These are phyloP conservation scores for Whitmania pigra DNA, from an alignment of 1,140 invertebrate species.

Conservation along the genomic window DNA sequence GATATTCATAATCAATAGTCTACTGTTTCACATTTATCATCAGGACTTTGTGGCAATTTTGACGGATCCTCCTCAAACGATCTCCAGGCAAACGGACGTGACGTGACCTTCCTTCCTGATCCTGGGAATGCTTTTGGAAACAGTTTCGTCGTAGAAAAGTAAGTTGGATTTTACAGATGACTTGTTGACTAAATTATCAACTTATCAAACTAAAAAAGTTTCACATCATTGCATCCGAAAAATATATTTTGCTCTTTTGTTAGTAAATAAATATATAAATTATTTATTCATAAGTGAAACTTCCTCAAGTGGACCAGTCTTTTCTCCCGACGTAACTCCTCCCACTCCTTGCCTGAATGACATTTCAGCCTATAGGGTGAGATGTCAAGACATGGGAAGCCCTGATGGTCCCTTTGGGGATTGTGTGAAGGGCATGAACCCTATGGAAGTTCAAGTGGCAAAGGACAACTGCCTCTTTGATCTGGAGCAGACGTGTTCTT, in stretches of 20 bases:
- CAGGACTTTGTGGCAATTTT: conserved; percentile 8
- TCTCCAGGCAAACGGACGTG: conserved; percentile 3
- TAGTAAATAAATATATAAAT: not conserved
- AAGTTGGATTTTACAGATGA: not conserved
- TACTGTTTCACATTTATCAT: not conserved
- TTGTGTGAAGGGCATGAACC: not conserved
- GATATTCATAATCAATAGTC: not conserved
- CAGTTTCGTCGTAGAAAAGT: not conserved
- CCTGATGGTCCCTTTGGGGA: not conserved
- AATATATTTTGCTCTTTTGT: no score
- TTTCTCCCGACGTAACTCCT: not conserved
- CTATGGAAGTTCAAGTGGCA: not conserved
- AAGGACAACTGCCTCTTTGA: not conserved
- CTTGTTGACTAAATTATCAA: no score
- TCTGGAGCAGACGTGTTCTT: not conserved
- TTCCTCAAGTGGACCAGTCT: not conserved
- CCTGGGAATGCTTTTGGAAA: conserved; percentile 12
- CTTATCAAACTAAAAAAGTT: no score
- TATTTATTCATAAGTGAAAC: no score
- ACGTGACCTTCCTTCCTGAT: conserved; percentile 2
- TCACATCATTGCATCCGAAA: no score
- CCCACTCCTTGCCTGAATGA: not conserved
- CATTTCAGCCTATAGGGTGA: not conserved
- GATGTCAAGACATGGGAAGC: not conserved
- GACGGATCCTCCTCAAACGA: not conserved